Base-by-base conservation (phyloP, 2,888 invertebrate species). In the Acleris sparsana region DNA sequence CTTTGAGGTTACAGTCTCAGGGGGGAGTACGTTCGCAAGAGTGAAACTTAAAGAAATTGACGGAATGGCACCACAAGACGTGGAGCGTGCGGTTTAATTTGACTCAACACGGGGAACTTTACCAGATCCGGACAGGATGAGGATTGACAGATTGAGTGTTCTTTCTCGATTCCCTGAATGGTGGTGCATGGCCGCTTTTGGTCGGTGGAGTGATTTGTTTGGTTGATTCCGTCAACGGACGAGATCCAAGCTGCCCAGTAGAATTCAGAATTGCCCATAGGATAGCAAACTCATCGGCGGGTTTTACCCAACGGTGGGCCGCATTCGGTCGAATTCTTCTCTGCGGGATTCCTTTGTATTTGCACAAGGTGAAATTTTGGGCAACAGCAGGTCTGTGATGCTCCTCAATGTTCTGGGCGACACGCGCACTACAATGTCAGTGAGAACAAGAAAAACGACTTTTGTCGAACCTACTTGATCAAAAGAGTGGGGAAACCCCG, bases 181-280 rank as follows among this genome's bases (percentile, higher is more conserved):
- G 94, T 94, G 94, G 94, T 94, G 94, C 94, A 94, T 94, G 94
- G 94, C 94, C 94, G 94, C 94, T 94, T 94, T 94, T 94, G 94
- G 94, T 94, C 94, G 93, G 94, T 94, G 94, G 94, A 94, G 93
- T 87, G 94, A 94, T 94, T 94, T 94, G 94, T 95, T 94, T 94
- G 95, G 94, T 95, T 95, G 93, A 95, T 95, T 95, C 94, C 94
- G 94, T 94, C 95, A 95, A 95, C 94, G 94, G 94, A 94, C 94
- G 94, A 94, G 93, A 94, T 93, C 92, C 92, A 88, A 88, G 93
- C 90, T 93, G 86, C 88, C 93, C 93, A 93, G 86, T 93, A 93
- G 93, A 83, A n/a, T n/a, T n/a, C n/a, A n/a, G n/a, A n/a, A n/a
- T n/a, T n/a, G n/a, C n/a, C n/a, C n/a, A n/a, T n/a, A n/a, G n/a